Evolutionary conservation across 2,113 vertebrate genomes (phyloP), one percentile per base, ranked within the genome.

Genomic region (Poicephalus meyeri): DNA sequence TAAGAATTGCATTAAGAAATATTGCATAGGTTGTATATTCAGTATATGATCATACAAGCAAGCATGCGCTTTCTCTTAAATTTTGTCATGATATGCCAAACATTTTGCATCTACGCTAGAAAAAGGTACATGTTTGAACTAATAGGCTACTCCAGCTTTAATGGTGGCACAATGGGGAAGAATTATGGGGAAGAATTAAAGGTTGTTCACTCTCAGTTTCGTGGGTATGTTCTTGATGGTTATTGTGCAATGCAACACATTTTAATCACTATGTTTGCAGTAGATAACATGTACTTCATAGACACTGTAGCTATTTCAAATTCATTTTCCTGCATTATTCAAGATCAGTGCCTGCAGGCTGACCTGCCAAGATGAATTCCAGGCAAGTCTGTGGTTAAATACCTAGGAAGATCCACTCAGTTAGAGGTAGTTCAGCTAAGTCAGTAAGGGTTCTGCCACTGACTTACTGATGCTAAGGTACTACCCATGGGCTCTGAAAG

Each of bases 111-210:
- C 42, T 58, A 52, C 5, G 2, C 37, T 58, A 68, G 20, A 26
- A 64, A 86, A 66, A 80, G 5, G 11, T 12, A 24, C 0, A 0
- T 31, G 17, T 71, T 65, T 71, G 6, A 76, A 44, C 42, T 29
- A 86, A 79, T 12, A 42, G 31, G 16, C 16, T n/a, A 11, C 4
- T 63, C 61, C 47, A 68, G 29, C 50, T 68, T 56, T 71, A 83
- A 37, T 58, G n/a, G 28, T 1, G 4, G 28, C 8, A 65, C 4
- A 9, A 55, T 0, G 0, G 33, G 83, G 68, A 55, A 89, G 61
- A 20, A 39, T 39, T 39, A 55, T 0, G 0, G 33, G 83, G 68
- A 55, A 89, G 61, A 20, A 73, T 31, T 80, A 35, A 19, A 76
- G 80, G 13, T 33, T 69, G 11, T 44, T 49, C 33, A 20, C 18